Base-by-base conservation (phyloP, 2,888 invertebrate species). In the Allolobophora icterica region DNA sequence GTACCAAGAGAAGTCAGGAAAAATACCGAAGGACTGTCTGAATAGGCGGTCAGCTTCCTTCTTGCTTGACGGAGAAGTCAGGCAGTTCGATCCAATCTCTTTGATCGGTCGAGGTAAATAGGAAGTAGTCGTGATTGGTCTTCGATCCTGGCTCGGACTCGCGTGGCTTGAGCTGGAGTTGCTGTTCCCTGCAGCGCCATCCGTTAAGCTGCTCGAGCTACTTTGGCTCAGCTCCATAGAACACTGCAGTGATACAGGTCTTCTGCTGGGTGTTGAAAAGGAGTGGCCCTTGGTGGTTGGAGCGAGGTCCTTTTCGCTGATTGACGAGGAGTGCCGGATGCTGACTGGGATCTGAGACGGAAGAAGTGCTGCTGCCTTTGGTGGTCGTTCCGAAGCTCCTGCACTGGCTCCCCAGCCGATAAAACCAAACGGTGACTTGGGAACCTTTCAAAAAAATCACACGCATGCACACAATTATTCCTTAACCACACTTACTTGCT, bases 1-100 rank as follows among this genome's bases (percentile, higher is more conserved):
- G n/a, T 38, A 45, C 1, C 2, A 71, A 71, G 30, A 71, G 30
- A 71, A n/a, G 71, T 71, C 8, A 4, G 8, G 30, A 30, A 30
- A 24, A 30, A 24, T 87, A 87, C 87, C 87, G 35, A 87, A 87
- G 35, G 87, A 87, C 87, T 87, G 87, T 87, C 87, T 34, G 87
- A 87, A 87, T 2, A 87, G 87, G 34, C 87, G 87, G 87, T 87
- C 87, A 8, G 87, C 87, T 38, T 87, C 87, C 35, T 87, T 87
- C 35, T 38, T 34, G 87, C 87, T 34, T 33, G 87, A 87, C 35
- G 87, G 35, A 34, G 38, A 24, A 34, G 6, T 35, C 30, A 38
- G 87, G n/a, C 19, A 34, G 87, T 24, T 87, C 34, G 87, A 21
- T 38, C 35, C 87, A 19, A 38, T 3, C 34, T 87, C 35, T 34